Evolutionary conservation across 2,113 vertebrate genomes (phyloP), one percentile per base, ranked within the genome.

Genomic region (Centropus bengalensis): DNA sequence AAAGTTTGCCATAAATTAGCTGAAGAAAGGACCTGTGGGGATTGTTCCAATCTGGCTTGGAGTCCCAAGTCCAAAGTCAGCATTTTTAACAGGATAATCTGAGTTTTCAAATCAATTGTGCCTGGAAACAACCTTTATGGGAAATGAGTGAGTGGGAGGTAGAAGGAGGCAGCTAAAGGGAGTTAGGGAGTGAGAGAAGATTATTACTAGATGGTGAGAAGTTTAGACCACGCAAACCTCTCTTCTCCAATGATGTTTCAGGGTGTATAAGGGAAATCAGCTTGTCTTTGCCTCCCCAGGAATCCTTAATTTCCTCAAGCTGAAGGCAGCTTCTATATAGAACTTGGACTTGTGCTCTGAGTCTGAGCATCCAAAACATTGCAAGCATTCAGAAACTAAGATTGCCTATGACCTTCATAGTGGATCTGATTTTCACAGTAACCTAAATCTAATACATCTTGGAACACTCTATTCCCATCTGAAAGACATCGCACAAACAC

Each of bases 1-100:
- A 96, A 97, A 98, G 97, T 97, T 97, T 94, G 96, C 97, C 94
- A 98, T 98, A 98, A 98, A 98, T 98, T 97, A 98, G 73, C 87
- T 36, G 79, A 71, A 86, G 94, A 97, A 94, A 95, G 94, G 85
- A 89, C 98, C 96, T 89, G 24, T 67, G 98, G 93, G 98, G 96
- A 86, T 96, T 95, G 73, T 82, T 86, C 90, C 80, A 84, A 73
- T 88, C 71, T 86, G 62, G 47, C 73, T 92, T 79, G 76, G 80
- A 66, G 76, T 96, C 80, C 62, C 84, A 89, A 85, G 26, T 67
- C 90, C 81, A 59, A 71, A 94, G 86, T 96, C 95, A 96, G 96
- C 92, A 94, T 71, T 91, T 96, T 93, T 92, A 96, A 93, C 68
- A 82, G 80, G 86, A 92, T 69, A 90, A 96, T 93, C 76, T 27